Evolutionary conservation across 2,113 vertebrate genomes (phyloP).

Genomic region (Dasypus novemcinctus): DNA sequence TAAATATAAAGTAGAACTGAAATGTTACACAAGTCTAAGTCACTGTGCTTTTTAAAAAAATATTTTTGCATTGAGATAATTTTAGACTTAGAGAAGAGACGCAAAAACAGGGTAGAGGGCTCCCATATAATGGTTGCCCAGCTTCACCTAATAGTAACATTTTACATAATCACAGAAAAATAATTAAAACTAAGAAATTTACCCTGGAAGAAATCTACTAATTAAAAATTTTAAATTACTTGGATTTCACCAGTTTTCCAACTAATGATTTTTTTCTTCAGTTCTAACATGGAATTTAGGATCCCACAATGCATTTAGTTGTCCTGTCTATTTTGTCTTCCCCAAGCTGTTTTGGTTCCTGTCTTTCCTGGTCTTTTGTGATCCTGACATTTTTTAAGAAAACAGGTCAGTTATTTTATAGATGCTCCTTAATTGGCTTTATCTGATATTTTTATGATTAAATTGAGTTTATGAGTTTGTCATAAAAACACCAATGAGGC

Average conservation of each 20-base stretch:
- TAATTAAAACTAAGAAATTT: neutral
- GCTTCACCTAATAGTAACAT: neutral
- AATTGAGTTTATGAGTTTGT: neutral
- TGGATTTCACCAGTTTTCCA: neutral
- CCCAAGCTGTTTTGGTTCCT: neutral
- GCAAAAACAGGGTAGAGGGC: neutral
- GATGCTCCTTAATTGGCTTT: neutral
- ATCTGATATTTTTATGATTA: neutral
- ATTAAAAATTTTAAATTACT: neutral
- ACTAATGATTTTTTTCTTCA: neutral
- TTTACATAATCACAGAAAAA: neutral
- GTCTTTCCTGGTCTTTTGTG: neutral
- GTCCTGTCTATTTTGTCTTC: neutral
- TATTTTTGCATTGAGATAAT: neutral
- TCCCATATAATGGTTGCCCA: neutral
- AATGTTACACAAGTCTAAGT: neutral
- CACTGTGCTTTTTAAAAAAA: neutral
- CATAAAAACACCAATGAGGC: neutral
- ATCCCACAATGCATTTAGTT: neutral
- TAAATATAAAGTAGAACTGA: neutral
- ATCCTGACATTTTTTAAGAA: neutral
- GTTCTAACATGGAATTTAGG: neutral
- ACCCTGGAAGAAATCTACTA: neutral
- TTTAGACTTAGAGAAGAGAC: neutral
- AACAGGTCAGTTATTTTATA: neutral